Evolutionary conservation across 2,797 vertebrate genomes (phyloP).

Genomic region (Takifugu ocellatus): DNA sequence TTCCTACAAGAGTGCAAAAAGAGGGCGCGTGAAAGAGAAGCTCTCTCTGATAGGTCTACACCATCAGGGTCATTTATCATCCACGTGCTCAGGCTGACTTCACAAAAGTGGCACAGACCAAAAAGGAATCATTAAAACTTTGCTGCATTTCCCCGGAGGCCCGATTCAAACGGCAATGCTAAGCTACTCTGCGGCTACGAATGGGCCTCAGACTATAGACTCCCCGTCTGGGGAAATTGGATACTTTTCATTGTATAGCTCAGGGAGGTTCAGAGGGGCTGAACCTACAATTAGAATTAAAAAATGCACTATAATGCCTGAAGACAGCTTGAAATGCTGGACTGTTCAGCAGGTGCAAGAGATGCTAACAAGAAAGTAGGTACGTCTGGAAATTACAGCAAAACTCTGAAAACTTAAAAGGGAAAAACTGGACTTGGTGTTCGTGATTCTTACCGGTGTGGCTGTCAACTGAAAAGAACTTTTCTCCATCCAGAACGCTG

Average conservation of each 20-base stretch:
- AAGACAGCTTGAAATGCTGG: too few relatives aligned
- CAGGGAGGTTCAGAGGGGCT: not conserved
- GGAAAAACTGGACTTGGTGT: not conserved
- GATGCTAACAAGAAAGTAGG: too few relatives aligned
- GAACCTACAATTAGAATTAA: constrained; percentile 1
- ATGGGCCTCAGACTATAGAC: not conserved
- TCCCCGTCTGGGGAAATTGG: constrained; percentile 7
- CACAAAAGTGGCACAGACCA: constrained; percentile 64
- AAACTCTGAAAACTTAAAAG: not conserved
- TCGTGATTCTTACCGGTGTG: constrained; percentile 82
- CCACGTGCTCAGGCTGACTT: constrained; percentile 49
- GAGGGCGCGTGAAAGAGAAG: constrained; percentile 34
- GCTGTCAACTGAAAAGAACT: constrained; percentile 90
- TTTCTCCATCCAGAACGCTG: constrained; percentile 92
- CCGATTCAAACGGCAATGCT: constrained; percentile 41
- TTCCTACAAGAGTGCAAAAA: constrained; percentile 30
- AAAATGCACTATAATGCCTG: not conserved
- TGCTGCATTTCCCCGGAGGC: constrained; percentile 55
- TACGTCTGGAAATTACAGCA: too few relatives aligned
- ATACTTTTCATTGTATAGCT: constrained; percentile 11
- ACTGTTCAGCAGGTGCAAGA: too few relatives aligned
- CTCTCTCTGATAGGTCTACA: constrained; percentile 50
- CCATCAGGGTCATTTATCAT: constrained; percentile 76
- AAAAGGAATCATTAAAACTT: constrained; percentile 79
- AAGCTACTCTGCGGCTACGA: constrained; percentile 20